These are phyloP conservation scores for Goniozus legneri DNA, from an alignment of 1,140 invertebrate genomes.

Conservation along the genomic window DNA sequence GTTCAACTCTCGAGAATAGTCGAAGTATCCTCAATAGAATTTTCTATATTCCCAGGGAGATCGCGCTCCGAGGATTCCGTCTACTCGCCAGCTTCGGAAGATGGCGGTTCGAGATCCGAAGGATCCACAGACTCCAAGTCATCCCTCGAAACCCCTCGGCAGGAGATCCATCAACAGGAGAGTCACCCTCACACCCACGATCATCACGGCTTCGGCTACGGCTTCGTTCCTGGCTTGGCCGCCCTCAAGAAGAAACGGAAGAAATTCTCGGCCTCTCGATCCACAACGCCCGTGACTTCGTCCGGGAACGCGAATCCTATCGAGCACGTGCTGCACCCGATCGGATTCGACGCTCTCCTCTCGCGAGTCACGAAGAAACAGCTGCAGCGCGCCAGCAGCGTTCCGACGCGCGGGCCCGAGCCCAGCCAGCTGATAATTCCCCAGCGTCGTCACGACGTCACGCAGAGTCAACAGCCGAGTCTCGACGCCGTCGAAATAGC, in stretches of 20 bases:
- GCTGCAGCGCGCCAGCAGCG: conserved; percentile 62
- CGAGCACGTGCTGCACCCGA: conserved; percentile 29
- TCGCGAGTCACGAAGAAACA: conserved; percentile 38
- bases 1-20: conserved; percentile 4
- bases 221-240: conserved; percentile 57
- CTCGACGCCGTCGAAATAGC: conserved; percentile 48
- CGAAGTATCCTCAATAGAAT: neutral
- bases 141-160: conserved; percentile 38
- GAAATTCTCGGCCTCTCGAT: conserved; percentile 73
- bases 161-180: conserved; percentile 28
- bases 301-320: conserved; percentile 44
- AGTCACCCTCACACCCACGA: conserved; percentile 31
- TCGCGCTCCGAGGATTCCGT: conserved; percentile 76
- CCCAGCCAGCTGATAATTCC: conserved; percentile 34
- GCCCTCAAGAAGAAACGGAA: conserved; percentile 72
- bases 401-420: conserved; percentile 57
- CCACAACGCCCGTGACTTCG: conserved; percentile 59
- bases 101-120: conserved; percentile 45
- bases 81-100: conserved; percentile 56
- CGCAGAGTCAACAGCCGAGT: conserved; percentile 55
- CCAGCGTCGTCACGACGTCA: conserved; percentile 48
- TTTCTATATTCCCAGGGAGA: conserved; percentile 31
- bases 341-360: conserved; percentile 21
- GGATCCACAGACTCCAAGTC: conserved; percentile 48
- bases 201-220: conserved; percentile 39